Evolutionary conservation across 2,113 vertebrate species (phyloP), one percentile per base, ranked within the genome.

Genomic region (Passer montanus): DNA sequence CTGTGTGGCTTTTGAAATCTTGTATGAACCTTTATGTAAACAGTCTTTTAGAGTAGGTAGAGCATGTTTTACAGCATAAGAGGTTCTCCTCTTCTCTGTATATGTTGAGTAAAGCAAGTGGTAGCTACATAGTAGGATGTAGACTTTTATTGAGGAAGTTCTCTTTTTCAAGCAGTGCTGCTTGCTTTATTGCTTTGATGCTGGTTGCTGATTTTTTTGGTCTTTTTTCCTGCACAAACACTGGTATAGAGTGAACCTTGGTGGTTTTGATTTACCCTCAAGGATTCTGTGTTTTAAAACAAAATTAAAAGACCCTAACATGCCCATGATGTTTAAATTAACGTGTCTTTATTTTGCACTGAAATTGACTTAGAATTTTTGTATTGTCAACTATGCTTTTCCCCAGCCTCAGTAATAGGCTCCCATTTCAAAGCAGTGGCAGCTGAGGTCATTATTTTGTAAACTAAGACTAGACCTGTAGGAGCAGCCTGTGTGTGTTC

Each of bases 71-170:
- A 41, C 46, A 69, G 52, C 47, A 4, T 16, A 35, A 39, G n/a
- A 18, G 8, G 27, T 58, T 73, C 46, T 50, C 6, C 14, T 76
- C 21, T 30, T 62, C 7, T 50, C 0, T 80, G 0, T 49, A 0
- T 69, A 9, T 37, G 6, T 44, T 87, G 43, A 62, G 15, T 81
- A 62, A 63, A 91, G 66, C 0, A 2, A 46, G 33, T 46, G n/a
- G 30, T 58, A 70, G 24, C 28, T 91, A 43, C 15, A 4, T 5
- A n/a, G 58, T 35, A n/a, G 56, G 27, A 30, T 24, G 43, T 24
- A 53, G n/a, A 41, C 20, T 33, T 13, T 24, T 58, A 59, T 50
- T 14, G 18, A 73, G 72, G 24, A 64, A 63, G 6, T 56, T 59
- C 46, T 76, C 44, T 39, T 78, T 68, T 44, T 53, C 13, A 14